Base-by-base conservation (phyloP, 53 echinoderm and acorn worm genomes). In the Arbacia lixula region DNA sequence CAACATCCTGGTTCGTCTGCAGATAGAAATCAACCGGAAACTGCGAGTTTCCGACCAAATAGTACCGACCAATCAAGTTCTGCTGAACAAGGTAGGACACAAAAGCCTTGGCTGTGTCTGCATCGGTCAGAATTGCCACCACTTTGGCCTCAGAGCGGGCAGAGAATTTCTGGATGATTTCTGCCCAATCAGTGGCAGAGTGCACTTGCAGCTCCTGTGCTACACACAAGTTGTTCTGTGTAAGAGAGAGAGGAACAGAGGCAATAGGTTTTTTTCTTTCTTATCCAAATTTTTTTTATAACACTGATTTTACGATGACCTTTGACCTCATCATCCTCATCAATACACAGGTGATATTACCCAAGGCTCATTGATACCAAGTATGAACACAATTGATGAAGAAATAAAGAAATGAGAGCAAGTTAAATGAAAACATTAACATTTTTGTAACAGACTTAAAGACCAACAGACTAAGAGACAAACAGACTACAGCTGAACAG, bases 81-180 rank as follows among this genome's bases (percentile, higher is more conserved):
- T 76, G 71, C 0, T 14, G 11, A 12, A 25, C 29, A 16, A 92
- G 62, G 75, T 92, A 66, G 10, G 60, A 27, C 29, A 95, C 10
- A 63, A 95, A 85, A 16, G 71, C 35, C 40, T 68, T 71, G 41
- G 74, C 85, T 6, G 90, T 77, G 6, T 33, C 35, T 2, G 83
- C 53, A 8, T 76, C 57, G 31, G 90, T 71, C 12, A 83, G 22
- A 12, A 95, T 84, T 5, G 91, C 54, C 9, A 93, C 53, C 21
- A 83, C 93, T 20, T 91, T 95, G 1, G 95, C 95, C n/a, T 75
- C 84, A 24, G 89, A 68, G 4, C 80, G 77, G 17, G 72, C 42
- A 1, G 57, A 46, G 16, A 95, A 63, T 0, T 31, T 62, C 5
- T 50, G 14, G 71, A 95, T 84, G 14, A 89, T 50, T 1, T 60